These are phyloP conservation scores for Eleginops maclovinus DNA, from an alignment of 2,113 vertebrate genomes.

Conservation along the genomic window DNA sequence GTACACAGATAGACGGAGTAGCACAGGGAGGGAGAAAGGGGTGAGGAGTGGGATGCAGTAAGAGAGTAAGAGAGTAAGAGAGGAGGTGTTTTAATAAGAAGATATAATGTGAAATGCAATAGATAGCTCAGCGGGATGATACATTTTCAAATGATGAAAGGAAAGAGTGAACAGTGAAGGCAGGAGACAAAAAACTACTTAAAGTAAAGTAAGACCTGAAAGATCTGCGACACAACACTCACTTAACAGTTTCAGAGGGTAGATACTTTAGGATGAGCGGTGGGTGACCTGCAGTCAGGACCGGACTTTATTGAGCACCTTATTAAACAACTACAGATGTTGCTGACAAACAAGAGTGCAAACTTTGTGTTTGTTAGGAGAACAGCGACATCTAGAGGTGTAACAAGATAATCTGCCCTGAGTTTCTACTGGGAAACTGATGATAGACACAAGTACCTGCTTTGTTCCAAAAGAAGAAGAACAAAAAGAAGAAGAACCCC, in stretches of 20 bases:
- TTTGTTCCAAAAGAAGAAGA: neutral
- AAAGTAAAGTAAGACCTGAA: neutral
- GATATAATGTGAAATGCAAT: constrained; percentile 20
- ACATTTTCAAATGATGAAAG: constrained; percentile 8
- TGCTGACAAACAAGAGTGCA: constrained; percentile 3
- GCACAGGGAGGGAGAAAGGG: constrained; percentile 37
- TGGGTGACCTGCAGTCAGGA: constrained; percentile 37
- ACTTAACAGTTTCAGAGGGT: neutral
- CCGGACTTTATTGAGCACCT: constrained; percentile 37
- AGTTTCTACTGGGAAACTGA: neutral
- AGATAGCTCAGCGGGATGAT: neutral
- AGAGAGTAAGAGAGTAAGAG: constrained; percentile 9
- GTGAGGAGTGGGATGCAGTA: constrained; percentile 52
- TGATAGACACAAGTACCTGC: neutral
- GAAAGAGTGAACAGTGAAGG: neutral
- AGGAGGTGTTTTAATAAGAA: constrained; percentile 27
- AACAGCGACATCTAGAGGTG: constrained; percentile 65
- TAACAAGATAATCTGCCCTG: rapidly evolving
- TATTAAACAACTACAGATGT: constrained; percentile 26
- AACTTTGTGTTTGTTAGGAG: neutral
- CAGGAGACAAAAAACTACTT: neutral
- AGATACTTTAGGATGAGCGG: constrained; percentile 1
- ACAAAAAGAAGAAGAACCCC: neutral
- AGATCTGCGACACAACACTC: neutral
- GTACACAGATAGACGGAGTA: constrained; percentile 69